Evolutionary conservation across 2,888 invertebrate species (phyloP).

Genomic region (Drosophila fungiperda): DNA sequence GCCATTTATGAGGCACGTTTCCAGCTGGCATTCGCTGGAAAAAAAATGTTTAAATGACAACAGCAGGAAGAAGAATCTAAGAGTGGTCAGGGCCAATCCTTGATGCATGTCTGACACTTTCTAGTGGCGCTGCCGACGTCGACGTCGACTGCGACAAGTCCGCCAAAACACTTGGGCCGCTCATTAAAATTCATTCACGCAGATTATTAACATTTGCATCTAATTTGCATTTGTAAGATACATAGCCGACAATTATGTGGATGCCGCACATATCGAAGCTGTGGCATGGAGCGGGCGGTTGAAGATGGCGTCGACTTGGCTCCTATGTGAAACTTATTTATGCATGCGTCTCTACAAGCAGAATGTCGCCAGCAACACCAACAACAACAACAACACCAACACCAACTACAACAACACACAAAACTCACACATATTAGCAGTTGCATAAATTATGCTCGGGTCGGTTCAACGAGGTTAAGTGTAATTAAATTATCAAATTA

Average conservation of each 20-base stretch:
- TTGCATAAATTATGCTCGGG: conserved; percentile 73
- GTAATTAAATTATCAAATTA: conserved; percentile 81
- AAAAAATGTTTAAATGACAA: conserved; percentile 9
- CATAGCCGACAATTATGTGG: conserved; percentile 80
- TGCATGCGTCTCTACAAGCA: conserved; percentile 74
- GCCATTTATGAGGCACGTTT: conserved; percentile 52
- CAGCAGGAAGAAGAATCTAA: conserved; percentile 11
- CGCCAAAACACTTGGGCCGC: conserved; percentile 74
- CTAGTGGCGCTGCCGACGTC: conserved; percentile 9
- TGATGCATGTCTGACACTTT: conserved; percentile 71
- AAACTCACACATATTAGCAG: conserved; percentile 44
- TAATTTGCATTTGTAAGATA: conserved; percentile 81
- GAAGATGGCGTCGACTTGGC: conserved; percentile 25
- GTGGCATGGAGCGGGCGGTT: conserved; percentile 9
- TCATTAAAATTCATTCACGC: conserved; percentile 80
- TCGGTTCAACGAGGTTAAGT: conserved; percentile 76
- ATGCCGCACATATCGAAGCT: conserved; percentile 66
- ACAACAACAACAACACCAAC: conserved; percentile 24
- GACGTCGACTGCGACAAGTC: conserved; percentile 42
- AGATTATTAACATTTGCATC: conserved; percentile 80
- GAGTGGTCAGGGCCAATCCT: conserved; percentile 69
- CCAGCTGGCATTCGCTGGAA: conserved; percentile 53
- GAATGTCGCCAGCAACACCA: conserved; percentile 62
- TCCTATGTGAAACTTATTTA: conserved; percentile 69
- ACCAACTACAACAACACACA: background rate